A percentile compares a stretch with the other conserved stretches of the same genome.
Conservation (phyloP, 1,140 invertebrate genomes). For the Zaprionus kolodkinae region DNA sequence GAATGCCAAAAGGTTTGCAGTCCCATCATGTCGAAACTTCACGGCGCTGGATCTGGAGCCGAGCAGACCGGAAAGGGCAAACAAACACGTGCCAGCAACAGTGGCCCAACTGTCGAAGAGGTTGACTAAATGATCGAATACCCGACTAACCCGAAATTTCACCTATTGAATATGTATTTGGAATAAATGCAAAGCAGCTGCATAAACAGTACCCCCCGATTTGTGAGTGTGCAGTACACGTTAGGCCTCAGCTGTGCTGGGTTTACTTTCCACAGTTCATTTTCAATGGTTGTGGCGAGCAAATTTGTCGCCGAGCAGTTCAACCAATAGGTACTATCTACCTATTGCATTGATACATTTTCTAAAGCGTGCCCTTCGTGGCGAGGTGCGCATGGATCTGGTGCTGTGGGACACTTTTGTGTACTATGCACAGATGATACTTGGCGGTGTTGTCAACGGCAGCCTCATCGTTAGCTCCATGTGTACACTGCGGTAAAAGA, state of each 20-base stretch:
- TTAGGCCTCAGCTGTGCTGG: neutral
- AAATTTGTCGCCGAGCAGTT: slow-evolving; percentile 47
- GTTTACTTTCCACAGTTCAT: neutral
- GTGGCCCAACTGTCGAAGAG: slow-evolving; percentile 72
- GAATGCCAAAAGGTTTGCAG: slow-evolving; percentile 89
- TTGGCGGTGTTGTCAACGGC: slow-evolving; percentile 34
- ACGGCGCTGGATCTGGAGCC: slow-evolving; percentile 83
- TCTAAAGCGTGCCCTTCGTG: slow-evolving; percentile 11
- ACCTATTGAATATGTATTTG: slow-evolving; percentile 37
- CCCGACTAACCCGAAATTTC: neutral
- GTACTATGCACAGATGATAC: slow-evolving; percentile 45
- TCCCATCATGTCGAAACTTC: slow-evolving; percentile 91
- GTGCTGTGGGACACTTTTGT: slow-evolving; percentile 21
- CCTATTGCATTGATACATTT: slow-evolving; percentile 49
- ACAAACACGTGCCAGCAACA: slow-evolving; percentile 71
- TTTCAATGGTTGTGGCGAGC: slow-evolving; percentile 47
- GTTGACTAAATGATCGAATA: slow-evolving; percentile 60
- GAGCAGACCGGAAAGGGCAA: slow-evolving; percentile 20
- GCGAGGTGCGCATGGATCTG: neutral
- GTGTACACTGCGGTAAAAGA: slow-evolving; percentile 49
- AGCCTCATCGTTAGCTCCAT: slow-evolving; percentile 38
- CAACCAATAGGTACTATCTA: slow-evolving; percentile 47
- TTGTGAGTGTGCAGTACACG: too few relatives aligned
- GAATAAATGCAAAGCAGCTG: slow-evolving; percentile 43
- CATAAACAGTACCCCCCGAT: neutral